phyloP scores from a whole-genome alignment of 2,888 invertebrate genomes.

The Eupeodes luniger region DNA sequence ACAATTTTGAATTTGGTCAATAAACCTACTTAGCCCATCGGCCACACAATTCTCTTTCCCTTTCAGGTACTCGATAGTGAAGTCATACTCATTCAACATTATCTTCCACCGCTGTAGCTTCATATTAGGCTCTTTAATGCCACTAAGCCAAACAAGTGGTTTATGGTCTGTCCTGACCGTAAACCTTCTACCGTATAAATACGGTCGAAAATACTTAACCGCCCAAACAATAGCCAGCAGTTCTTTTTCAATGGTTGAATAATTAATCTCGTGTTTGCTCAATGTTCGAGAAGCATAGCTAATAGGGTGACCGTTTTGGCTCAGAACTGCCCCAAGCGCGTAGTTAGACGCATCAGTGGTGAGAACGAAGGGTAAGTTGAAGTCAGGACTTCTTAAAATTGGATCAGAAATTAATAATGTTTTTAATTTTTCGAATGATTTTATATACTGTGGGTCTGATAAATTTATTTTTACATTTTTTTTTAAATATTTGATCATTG shows the following conservation, averaged over 20 bases:
- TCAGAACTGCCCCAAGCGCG: conserved; percentile 69
- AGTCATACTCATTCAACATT: too few relatives aligned
- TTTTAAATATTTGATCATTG: not conserved
- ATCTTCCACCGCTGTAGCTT: too few relatives aligned
- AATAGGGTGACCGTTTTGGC: conserved; percentile 66
- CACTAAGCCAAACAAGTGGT: conserved; percentile 57
- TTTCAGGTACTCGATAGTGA: too few relatives aligned
- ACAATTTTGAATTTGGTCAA: conserved; percentile 36
- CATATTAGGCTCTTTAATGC: not conserved
- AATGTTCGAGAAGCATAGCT: conserved; percentile 66
- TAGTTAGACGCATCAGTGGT: conserved; percentile 68
- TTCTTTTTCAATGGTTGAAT: conserved; percentile 68
- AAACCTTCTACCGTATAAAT: conserved; percentile 51
- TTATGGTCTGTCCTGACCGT: conserved; percentile 63
- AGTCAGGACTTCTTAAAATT: not conserved
- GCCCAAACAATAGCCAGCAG: conserved; percentile 30
- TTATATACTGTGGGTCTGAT: conserved; percentile 20
- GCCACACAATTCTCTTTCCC: not conserved
- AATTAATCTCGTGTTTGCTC: conserved; percentile 62
- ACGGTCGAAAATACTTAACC: conserved; percentile 38
- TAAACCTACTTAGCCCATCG: conserved; percentile 19
- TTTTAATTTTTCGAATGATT: conserved; percentile 1
- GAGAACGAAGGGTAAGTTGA: conserved; percentile 44
- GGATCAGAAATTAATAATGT: conserved; percentile 1
- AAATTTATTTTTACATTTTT: not conserved